Evolutionary conservation across 92 coral and sea anemone genomes (phyloP).

Genomic region (Parazoanthus atlanticus): DNA sequence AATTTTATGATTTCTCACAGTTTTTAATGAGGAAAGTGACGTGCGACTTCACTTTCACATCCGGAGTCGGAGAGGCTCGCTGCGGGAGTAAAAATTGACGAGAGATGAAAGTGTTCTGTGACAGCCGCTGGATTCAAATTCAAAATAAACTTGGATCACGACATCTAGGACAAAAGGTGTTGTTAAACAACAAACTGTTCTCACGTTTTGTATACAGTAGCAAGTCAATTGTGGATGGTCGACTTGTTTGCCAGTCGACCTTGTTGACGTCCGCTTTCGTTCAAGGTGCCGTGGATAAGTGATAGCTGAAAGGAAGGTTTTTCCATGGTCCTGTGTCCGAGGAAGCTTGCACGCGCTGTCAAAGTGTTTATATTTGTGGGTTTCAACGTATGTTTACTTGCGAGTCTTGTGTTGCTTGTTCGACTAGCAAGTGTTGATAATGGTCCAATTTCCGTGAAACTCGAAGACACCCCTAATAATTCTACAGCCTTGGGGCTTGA

Average conservation of each 20-base stretch:
- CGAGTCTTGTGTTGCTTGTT: conserved; percentile 15
- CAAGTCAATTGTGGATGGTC: background rate
- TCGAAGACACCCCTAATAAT: background rate
- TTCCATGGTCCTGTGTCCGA: conserved; percentile 23
- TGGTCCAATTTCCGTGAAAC: background rate
- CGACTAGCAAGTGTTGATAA: conserved; percentile 19
- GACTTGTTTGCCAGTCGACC: background rate
- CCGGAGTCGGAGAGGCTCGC: background rate
- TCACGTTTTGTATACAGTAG: too few relatives aligned
- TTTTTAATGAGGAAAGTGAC: background rate
- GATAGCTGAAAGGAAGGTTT: background rate
- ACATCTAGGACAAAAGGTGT: background rate
- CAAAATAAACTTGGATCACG: conserved; percentile 27
- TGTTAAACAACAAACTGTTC: background rate
- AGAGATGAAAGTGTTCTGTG: background rate
- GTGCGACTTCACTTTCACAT: background rate
- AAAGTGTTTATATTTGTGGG: background rate
- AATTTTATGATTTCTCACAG: background rate
- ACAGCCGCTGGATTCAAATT: background rate
- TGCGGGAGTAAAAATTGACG: background rate
- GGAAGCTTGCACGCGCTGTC: conserved; percentile 26
- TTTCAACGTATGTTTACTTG: conserved; percentile 8
- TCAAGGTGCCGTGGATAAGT: background rate
- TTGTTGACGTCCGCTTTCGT: background rate
- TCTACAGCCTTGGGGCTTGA: conserved; percentile 6